These are phyloP conservation scores for Chondrosia reniformis DNA, from an alignment of 37 sponge, comb jelly and placozoan species.

Conservation along the genomic window DNA sequence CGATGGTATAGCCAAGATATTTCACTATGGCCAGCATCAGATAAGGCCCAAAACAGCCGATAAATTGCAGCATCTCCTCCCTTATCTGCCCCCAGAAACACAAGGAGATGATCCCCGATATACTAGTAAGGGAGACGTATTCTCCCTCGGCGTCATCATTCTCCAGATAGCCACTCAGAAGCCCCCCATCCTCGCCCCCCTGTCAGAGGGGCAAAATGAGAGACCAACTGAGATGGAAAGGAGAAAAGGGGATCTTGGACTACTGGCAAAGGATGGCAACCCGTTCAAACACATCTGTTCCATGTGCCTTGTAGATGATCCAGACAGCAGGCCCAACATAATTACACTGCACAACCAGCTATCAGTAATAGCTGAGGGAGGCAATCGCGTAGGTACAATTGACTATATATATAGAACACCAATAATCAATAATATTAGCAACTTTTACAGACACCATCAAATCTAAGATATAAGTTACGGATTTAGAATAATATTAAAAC, in stretches of 20 bases:
- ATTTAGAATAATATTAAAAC: neutral
- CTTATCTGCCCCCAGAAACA: conserved; percentile 3
- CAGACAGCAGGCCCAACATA: neutral
- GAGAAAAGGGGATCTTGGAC: neutral
- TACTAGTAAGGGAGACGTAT: neutral
- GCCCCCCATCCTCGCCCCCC: no score
- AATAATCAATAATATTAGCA: neutral
- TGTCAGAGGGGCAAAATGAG: neutral
- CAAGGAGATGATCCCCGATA: neutral
- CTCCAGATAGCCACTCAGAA: neutral
- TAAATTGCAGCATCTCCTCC: neutral
- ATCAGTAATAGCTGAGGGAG: neutral
- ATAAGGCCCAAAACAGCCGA: neutral
- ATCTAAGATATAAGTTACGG: no score
- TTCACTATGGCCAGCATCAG: neutral
- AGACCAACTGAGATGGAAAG: neutral
- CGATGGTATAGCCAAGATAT: neutral
- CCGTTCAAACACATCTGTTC: neutral
- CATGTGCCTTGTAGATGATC: neutral
- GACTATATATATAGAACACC: neutral
- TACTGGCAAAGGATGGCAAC: neutral
- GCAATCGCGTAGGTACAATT: neutral
- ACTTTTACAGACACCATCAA: no score
- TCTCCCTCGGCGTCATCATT: neutral
- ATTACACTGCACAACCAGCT: neutral